A percentile compares a stretch with the other conserved stretches of the same genome.
These are phyloP conservation scores for Montipora efflorescens DNA, from an alignment of 64 coral and sea anemone species.

Conservation along the genomic window DNA sequence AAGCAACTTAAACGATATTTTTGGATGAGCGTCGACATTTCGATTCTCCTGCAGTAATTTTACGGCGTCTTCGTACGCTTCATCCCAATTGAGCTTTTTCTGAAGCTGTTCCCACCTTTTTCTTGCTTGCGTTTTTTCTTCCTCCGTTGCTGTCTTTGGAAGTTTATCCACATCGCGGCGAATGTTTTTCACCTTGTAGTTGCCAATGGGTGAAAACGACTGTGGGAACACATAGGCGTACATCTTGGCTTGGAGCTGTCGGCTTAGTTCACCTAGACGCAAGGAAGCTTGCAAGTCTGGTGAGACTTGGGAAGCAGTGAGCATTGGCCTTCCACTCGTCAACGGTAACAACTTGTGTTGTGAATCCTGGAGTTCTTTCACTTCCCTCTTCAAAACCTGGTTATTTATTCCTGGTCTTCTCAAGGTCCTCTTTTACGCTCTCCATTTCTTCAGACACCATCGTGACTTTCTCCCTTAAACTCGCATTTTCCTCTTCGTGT, in stretches of 20 bases:
- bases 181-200: constrained; percentile 49
- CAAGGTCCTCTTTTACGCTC: background rate
- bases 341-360: constrained; percentile 22
- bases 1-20: constrained; percentile 7
- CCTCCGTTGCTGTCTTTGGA: constrained; percentile 6
- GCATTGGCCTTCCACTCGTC: constrained; percentile 4
- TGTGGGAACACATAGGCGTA: constrained; percentile 50
- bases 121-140: constrained; percentile 25
- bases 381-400: constrained; percentile 23
- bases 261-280: constrained; percentile 42
- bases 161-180: constrained; percentile 44
- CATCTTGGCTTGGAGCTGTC: constrained; percentile 43
- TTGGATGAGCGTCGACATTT: constrained; percentile 29
- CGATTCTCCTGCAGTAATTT: constrained; percentile 43
- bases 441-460: background rate
- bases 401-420: constrained; percentile 17
- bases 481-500: constrained; percentile 23
- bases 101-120: constrained; percentile 26
- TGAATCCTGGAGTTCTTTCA: constrained; percentile 7
- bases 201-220: constrained; percentile 32
- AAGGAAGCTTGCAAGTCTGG: constrained; percentile 28
- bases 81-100: constrained; percentile 23
- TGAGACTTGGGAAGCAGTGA: background rate
- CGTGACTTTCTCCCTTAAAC: background rate
- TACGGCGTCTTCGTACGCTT: constrained; percentile 40